These are phyloP conservation scores for Rhinoderma darwinii DNA, from an alignment of 2,113 vertebrate genomes.

Conservation along the genomic window DNA sequence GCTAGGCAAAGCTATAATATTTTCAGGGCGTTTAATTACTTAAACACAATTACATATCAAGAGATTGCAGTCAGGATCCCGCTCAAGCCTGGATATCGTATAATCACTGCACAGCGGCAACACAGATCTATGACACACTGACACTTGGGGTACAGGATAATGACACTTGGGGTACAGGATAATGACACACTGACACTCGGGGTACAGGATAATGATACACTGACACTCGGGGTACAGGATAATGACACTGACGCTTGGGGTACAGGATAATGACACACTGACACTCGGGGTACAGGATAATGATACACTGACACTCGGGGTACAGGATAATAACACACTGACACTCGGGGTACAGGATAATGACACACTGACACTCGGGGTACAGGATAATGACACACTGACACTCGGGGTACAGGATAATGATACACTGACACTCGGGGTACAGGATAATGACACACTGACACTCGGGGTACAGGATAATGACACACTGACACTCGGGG, in stretches of 20 bases:
- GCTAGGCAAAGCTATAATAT: constrained; percentile 55
- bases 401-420: not conserved
- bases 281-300: not conserved
- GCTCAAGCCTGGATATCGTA: not conserved
- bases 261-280: not conserved
- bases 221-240: not conserved
- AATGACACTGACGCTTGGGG: not conserved
- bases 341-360: not conserved
- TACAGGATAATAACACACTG: not conserved
- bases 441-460: not conserved
- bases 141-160: not conserved
- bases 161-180: no score
- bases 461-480: not conserved
- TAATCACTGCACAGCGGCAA: not conserved
- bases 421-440: not conserved
- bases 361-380: not conserved
- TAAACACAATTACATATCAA: constrained; percentile 17
- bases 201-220: not conserved
- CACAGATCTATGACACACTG: not conserved
- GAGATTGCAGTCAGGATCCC: not conserved
- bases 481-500: not conserved
- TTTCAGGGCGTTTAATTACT: constrained; percentile 41
- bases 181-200: not conserved
- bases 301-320: not conserved
- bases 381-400: not conserved